A percentile compares a stretch with the other conserved stretches of the same genome.
Conservation (phyloP, 2,888 invertebrate genomes). For the Eupithecia subumbrata region DNA sequence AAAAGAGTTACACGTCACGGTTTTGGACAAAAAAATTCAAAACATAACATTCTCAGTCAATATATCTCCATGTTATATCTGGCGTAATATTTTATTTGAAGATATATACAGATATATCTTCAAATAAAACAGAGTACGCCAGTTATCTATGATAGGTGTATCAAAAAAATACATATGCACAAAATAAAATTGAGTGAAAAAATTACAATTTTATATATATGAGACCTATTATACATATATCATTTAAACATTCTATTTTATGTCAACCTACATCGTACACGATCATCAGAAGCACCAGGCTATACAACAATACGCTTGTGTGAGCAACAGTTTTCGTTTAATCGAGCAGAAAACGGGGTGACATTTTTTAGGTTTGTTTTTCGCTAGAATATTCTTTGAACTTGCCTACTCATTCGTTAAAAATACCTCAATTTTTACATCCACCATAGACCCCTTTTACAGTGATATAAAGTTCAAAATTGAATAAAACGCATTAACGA, state of each 20-base stretch:
- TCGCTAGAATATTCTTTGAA: slow-evolving; percentile 66
- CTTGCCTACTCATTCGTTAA: slow-evolving; percentile 65
- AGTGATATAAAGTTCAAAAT: slow-evolving; percentile 20
- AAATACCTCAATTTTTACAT: slow-evolving; percentile 37
- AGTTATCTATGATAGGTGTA: no score
- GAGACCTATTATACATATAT: neutral
- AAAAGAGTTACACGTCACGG: no score
- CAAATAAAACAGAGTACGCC: no score
- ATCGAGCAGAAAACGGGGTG: slow-evolving; percentile 63
- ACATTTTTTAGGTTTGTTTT: slow-evolving; percentile 64
- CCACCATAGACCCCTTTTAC: neutral
- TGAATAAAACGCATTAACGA: slow-evolving; percentile 28
- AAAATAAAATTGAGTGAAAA: no score
- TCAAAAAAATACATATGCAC: no score
- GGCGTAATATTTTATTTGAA: no score
- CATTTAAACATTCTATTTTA: neutral
- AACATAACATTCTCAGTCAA: no score
- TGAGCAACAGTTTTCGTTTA: slow-evolving; percentile 63
- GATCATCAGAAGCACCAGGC: slow-evolving; percentile 19
- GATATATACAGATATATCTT: no score
- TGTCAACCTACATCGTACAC: slow-evolving; percentile 21
- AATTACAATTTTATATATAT: no score
- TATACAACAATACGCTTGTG: slow-evolving; percentile 40
- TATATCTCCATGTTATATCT: no score
- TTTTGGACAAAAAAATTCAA: no score